Conservation (phyloP, 1,140 invertebrate species). For the Drosophila subobscura region DNA sequence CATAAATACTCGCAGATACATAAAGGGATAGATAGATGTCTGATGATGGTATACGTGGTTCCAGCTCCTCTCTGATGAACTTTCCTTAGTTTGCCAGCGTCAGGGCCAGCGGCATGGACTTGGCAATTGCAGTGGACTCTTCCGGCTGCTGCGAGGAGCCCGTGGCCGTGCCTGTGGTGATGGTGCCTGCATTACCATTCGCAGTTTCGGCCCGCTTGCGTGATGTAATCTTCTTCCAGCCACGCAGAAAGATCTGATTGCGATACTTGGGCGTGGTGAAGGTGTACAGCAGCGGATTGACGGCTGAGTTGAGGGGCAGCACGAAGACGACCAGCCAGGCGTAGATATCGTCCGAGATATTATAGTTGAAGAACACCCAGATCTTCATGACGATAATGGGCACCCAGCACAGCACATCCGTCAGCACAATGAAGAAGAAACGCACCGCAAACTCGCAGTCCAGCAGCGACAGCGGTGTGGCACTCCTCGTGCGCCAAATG, state of each 20-base stretch:
- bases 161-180: constrained; percentile 73
- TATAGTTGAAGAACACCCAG: constrained; percentile 85
- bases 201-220: constrained; percentile 62
- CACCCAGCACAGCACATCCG: constrained; percentile 90
- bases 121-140: constrained; percentile 59
- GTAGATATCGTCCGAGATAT: constrained; percentile 87
- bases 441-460: constrained; percentile 88
- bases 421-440: constrained; percentile 91
- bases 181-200: constrained; percentile 65
- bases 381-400: constrained; percentile 90
- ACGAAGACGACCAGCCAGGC: constrained; percentile 91
- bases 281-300: constrained; percentile 92
- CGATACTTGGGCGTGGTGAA: constrained; percentile 90
- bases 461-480: constrained; percentile 86
- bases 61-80: neutral
- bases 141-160: constrained; percentile 78
- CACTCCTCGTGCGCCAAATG: constrained; percentile 86
- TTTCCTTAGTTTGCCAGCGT: constrained; percentile 50
- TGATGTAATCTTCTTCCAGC: constrained; percentile 82
- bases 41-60: constrained; percentile 30
- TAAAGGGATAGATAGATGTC: constrained; percentile 40
- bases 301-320: constrained; percentile 90
- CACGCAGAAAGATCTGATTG: constrained; percentile 83
- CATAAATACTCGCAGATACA: constrained; percentile 35
- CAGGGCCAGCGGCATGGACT: constrained; percentile 60